phyloP scores from a whole-genome alignment of 2,797 vertebrate genomes.

The Tympanoctomys barrerae region DNA sequence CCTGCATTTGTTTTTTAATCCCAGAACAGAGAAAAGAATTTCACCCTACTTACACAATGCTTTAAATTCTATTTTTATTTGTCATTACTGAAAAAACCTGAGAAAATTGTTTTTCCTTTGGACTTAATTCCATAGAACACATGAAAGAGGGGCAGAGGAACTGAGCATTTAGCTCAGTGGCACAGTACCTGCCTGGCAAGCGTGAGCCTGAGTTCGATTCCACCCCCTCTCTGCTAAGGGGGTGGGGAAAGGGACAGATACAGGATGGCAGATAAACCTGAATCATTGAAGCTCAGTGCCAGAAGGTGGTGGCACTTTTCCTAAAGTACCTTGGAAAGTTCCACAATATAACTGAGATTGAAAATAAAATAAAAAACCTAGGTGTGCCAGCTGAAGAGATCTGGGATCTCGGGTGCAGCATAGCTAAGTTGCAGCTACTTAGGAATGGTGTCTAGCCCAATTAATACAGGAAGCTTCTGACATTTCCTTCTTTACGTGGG shows the following conservation, averaged over 20 bases:
- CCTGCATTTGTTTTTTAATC: not conserved
- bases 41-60: not conserved
- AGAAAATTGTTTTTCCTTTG: not conserved
- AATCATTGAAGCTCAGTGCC: slow-evolving; percentile 11
- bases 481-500: not conserved
- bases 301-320: slow-evolving; percentile 69
- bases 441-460: not conserved
- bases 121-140: not conserved
- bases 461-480: not conserved
- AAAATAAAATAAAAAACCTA: not conserved
- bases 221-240: too few relatives aligned
- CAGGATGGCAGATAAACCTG: not conserved
- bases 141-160: not conserved
- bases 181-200: too few relatives aligned
- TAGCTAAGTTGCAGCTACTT: not conserved
- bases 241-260: not conserved
- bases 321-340: not conserved
- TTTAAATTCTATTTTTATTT: not conserved
- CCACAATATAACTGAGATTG: not conserved
- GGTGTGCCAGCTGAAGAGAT: not conserved
- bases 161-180: too few relatives aligned
- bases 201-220: too few relatives aligned
- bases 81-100: not conserved
- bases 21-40: not conserved
- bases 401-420: not conserved